phyloP scores from a whole-genome alignment of 2,113 vertebrate genomes.

The Uria lomvia region DNA sequence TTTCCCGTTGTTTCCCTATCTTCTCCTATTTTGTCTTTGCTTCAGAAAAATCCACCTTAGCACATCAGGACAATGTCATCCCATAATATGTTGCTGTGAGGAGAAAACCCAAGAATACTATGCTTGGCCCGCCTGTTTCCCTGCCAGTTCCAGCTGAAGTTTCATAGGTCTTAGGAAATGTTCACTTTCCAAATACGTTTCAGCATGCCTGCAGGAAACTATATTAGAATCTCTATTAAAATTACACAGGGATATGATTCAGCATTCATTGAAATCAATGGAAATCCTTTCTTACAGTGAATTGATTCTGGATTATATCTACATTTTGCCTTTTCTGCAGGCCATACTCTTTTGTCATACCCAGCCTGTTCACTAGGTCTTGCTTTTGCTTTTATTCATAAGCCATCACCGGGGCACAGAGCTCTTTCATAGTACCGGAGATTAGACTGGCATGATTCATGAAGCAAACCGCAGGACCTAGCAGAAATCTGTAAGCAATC shows the following conservation, averaged over 20 bases:
- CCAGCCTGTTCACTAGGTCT: background rate
- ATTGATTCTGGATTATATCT: background rate
- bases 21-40: background rate
- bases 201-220: background rate
- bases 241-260: background rate
- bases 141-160: background rate
- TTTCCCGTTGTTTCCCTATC: background rate
- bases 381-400: background rate
- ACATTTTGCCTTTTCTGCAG: background rate
- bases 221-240: background rate
- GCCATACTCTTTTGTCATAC: background rate
- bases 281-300: background rate
- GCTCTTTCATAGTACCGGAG: background rate
- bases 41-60: background rate
- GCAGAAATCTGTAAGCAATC: slow-evolving; percentile 14
- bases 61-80: background rate
- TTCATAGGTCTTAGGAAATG: background rate
- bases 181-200: background rate
- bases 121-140: background rate
- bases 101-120: background rate
- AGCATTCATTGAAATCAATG: background rate
- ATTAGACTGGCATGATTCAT: background rate
- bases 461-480: background rate
- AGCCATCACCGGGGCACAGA: background rate
- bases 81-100: background rate